Conservation (phyloP, 2,797 vertebrate species). For the Anabacerthia variegaticeps region DNA sequence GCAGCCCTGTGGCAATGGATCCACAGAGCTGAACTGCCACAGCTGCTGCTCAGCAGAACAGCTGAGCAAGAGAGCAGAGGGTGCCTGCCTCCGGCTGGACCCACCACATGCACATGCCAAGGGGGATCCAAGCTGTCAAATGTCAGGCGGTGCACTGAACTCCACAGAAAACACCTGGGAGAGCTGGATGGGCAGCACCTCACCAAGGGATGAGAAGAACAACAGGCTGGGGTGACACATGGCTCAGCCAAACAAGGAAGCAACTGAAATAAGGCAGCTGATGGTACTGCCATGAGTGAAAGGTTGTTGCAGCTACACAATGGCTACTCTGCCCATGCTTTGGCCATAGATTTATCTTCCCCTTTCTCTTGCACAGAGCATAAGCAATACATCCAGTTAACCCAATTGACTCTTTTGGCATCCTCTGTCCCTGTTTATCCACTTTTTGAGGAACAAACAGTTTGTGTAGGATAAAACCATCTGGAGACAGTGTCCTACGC, state of each 20-base stretch:
- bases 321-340: background rate
- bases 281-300: background rate
- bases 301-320: background rate
- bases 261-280: background rate
- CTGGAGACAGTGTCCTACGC: background rate
- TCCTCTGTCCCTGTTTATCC: background rate
- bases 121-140: background rate
- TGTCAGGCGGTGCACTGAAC: background rate
- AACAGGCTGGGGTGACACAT: background rate
- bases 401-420: background rate
- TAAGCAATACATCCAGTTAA: background rate
- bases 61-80: background rate
- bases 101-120: background rate
- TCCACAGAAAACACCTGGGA: background rate
- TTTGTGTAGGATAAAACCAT: background rate
- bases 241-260: background rate
- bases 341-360: background rate
- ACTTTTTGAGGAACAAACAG: background rate
- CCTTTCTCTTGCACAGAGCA: background rate
- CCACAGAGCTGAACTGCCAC: background rate
- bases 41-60: conserved; percentile 13
- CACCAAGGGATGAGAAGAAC: background rate
- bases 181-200: background rate
- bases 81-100: background rate
- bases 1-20: background rate